Percentiles rank a stretch among this genome's conserved stretches.
These are phyloP conservation scores for Aphyosemion australe DNA, from an alignment of 2,113 vertebrate species.

Conservation along the genomic window DNA sequence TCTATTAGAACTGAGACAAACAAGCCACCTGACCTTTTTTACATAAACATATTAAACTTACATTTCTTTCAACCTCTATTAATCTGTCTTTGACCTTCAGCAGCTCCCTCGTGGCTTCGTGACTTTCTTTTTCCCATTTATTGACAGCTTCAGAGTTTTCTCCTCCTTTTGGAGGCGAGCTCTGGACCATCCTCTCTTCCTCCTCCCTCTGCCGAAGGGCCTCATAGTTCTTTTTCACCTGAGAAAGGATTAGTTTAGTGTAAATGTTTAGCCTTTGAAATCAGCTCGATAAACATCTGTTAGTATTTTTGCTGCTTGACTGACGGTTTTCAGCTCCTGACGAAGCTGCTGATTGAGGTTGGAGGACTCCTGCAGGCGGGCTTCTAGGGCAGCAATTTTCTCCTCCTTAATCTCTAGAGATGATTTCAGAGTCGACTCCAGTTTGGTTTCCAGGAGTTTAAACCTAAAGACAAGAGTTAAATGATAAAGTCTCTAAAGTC, in stretches of 20 bases:
- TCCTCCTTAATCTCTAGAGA: conserved; percentile 98
- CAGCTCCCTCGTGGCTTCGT: conserved; percentile 93
- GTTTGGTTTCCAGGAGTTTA: conserved; percentile 92
- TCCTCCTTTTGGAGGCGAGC: conserved; percentile 82
- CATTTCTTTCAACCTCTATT: conserved; percentile 97
- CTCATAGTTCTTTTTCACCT: conserved; percentile 99
- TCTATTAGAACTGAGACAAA: neutral
- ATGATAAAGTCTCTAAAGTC: neutral
- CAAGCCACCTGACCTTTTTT: neutral
- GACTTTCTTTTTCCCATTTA: conserved; percentile 95
- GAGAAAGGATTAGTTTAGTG: neutral
- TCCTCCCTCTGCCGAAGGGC: conserved; percentile 96
- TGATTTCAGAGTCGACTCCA: conserved; percentile 95
- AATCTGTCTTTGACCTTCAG: conserved; percentile 96
- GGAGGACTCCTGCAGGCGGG: conserved; percentile 95
- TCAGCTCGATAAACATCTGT: too few species aligned
- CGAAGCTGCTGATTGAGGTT: conserved; percentile 97
- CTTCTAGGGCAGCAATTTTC: conserved; percentile 97
- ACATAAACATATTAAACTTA: conserved; percentile 71
- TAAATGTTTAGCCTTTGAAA: too few species aligned
- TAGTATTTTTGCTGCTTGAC: conserved; percentile 28
- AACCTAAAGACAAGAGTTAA: conserved; percentile 78
- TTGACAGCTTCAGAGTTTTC: conserved; percentile 80
- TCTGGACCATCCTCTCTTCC: conserved; percentile 92
- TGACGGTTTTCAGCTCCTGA: conserved; percentile 96